These are phyloP conservation scores for Urechis unicinctus DNA, from an alignment of 2,888 invertebrate species.

Conservation along the genomic window DNA sequence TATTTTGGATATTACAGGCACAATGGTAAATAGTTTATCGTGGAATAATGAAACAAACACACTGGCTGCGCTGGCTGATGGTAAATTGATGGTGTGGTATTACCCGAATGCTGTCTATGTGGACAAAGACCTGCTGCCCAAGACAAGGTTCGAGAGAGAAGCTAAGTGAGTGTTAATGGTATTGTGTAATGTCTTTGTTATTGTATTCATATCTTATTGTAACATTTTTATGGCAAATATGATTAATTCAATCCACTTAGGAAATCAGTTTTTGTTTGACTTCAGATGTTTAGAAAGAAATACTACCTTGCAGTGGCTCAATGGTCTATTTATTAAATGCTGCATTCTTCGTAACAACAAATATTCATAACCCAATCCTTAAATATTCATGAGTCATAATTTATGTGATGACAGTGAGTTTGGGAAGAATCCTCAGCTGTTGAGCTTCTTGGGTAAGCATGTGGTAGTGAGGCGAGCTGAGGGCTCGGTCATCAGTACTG, in stretches of 20 bases:
- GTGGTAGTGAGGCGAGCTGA: slow-evolving; percentile 80
- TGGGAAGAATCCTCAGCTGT: slow-evolving; percentile 76
- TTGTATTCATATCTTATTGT: background rate
- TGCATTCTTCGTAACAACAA: too few relatives aligned
- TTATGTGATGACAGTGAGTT: too few relatives aligned
- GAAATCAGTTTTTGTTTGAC: background rate
- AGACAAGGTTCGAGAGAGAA: slow-evolving; percentile 55
- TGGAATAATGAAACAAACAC: slow-evolving; percentile 76
- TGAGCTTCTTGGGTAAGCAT: slow-evolving; percentile 76
- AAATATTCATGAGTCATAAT: too few relatives aligned
- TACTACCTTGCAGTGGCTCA: too few relatives aligned
- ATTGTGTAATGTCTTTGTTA: background rate
- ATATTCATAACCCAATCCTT: too few relatives aligned
- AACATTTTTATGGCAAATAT: background rate
- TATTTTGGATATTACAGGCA: slow-evolving; percentile 50
- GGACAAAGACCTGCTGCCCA: slow-evolving; percentile 64
- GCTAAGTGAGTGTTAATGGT: slow-evolving; percentile 36
- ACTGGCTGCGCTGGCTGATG: slow-evolving; percentile 71
- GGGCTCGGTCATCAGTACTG: slow-evolving; percentile 73
- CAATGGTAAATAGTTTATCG: slow-evolving; percentile 61
- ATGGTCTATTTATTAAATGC: too few relatives aligned
- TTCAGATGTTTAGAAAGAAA: too few relatives aligned
- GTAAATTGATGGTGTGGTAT: slow-evolving; percentile 74
- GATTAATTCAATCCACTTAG: background rate
- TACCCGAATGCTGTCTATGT: slow-evolving; percentile 69